Conservation (phyloP, 2,797 vertebrate genomes). For the Microcaecilia unicolor region DNA sequence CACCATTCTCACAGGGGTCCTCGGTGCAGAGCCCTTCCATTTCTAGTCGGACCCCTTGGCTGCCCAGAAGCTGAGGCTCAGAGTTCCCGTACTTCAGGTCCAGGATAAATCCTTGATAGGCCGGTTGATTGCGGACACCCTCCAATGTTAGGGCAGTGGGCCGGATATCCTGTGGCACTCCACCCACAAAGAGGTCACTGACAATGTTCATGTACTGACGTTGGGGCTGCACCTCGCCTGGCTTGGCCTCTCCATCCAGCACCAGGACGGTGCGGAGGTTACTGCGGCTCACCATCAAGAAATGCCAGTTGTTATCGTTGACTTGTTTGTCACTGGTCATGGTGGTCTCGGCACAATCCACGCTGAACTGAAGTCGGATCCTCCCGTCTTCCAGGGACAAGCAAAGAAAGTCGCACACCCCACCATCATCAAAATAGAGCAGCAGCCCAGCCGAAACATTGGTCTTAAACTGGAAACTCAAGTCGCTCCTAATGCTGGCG, state of each 20-base stretch:
- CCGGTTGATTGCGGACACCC: conserved; percentile 66
- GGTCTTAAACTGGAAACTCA: conserved; percentile 93
- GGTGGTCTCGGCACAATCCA: conserved; percentile 85
- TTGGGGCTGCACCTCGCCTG: conserved; percentile 74
- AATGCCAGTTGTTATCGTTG: conserved; percentile 88
- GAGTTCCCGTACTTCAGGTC: conserved; percentile 86
- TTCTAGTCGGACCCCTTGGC: conserved; percentile 77
- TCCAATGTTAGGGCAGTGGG: conserved; percentile 76
- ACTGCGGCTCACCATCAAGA: conserved; percentile 77
- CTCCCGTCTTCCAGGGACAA: conserved; percentile 72
- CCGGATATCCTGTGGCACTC: conserved; percentile 82
- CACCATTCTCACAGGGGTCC: conserved; percentile 90
- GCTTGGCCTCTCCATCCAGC: conserved; percentile 75
- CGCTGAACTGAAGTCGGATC: conserved; percentile 78
- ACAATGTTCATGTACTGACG: conserved; percentile 89
- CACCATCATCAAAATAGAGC: conserved; percentile 91
- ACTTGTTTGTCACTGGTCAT: conserved; percentile 72
- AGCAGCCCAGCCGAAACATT: conserved; percentile 77
- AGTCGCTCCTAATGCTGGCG: conserved; percentile 83
- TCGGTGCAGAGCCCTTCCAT: conserved; percentile 84
- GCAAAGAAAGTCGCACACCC: conserved; percentile 89
- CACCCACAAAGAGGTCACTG: conserved; percentile 90
- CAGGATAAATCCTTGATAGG: conserved; percentile 85
- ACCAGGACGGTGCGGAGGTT: conserved; percentile 74
- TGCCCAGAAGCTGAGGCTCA: conserved; percentile 76